A percentile compares a stretch with the other conserved stretches of the same genome.
These are phyloP conservation scores for Boloria selene DNA, from an alignment of 2,888 invertebrate species.

Conservation along the genomic window DNA sequence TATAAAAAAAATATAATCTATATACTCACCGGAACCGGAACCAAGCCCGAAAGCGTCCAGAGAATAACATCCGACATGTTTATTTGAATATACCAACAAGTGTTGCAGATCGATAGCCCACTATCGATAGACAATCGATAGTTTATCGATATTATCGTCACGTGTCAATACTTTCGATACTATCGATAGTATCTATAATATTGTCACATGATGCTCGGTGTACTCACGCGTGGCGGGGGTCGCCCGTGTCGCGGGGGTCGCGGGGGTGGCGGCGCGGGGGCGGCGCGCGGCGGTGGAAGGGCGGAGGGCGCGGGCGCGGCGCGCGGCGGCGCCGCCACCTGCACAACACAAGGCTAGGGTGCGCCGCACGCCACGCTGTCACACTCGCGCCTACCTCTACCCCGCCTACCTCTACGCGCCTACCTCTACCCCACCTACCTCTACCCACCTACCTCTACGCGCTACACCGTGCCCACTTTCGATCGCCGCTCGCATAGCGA, in stretches of 20 bases:
- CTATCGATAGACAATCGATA: too few species aligned
- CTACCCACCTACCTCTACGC: conserved; percentile 8
- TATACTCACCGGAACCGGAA: too few species aligned
- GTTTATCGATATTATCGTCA: too few species aligned
- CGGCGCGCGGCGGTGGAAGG: conserved; percentile 81
- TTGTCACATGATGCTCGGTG: too few species aligned
- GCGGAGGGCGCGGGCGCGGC: conserved; percentile 84
- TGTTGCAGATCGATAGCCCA: too few species aligned
- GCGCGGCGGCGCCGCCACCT: conserved; percentile 71
- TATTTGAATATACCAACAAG: too few species aligned
- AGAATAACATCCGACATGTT: too few species aligned
- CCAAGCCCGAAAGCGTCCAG: too few species aligned
- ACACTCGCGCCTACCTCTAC: conserved; percentile 31
- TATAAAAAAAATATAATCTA: too few species aligned
- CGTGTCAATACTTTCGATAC: too few species aligned
- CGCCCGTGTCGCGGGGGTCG: conserved; percentile 69
- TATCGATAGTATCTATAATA: too few species aligned
- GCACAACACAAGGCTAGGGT: conserved; percentile 58
- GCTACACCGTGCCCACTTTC: conserved; percentile 6
- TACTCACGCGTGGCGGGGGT: conserved; percentile 65
- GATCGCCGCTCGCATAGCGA: not conserved
- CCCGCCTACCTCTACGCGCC: conserved; percentile 8
- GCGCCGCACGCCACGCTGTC: conserved; percentile 39
- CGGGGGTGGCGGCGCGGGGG: conserved; percentile 74
- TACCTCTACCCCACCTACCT: conserved; percentile 8